These are phyloP conservation scores for Galaxea fascicularis DNA, from an alignment of 92 coral and sea anemone species.

Conservation along the genomic window DNA sequence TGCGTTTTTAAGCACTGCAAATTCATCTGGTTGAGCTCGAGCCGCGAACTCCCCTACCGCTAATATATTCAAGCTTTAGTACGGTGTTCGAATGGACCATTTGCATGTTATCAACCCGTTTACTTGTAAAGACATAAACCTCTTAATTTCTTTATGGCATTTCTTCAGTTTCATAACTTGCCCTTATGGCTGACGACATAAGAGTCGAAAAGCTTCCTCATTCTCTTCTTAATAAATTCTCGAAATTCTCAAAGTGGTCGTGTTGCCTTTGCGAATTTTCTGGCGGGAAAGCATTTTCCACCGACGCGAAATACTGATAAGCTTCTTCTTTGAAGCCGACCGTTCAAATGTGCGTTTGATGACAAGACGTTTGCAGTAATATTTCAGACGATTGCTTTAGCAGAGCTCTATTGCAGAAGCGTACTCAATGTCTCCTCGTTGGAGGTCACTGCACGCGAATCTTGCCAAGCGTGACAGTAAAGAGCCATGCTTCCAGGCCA, in stretches of 20 bases:
- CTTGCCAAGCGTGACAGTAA: not conserved
- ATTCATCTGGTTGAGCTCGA: not conserved
- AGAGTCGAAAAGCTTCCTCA: not conserved
- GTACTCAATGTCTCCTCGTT: not conserved
- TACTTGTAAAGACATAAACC: not conserved
- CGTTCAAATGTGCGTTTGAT: not conserved
- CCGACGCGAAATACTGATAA: not conserved
- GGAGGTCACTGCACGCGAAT: not conserved
- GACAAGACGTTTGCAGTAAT: not conserved
- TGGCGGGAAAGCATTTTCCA: not conserved
- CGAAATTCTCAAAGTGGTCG: not conserved
- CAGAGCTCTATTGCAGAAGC: not conserved
- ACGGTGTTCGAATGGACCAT: not conserved
- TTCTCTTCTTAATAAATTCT: not conserved
- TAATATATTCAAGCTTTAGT: slow-evolving; percentile 1
- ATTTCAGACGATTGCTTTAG: not conserved
- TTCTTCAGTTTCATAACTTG: not conserved
- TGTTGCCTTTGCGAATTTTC: not conserved
- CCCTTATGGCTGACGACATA: not conserved
- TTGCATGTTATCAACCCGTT: not conserved
- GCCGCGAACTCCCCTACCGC: not conserved
- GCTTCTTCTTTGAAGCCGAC: not conserved
- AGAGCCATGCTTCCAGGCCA: not conserved
- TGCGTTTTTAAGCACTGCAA: not conserved
- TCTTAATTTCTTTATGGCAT: not conserved